Evolutionary conservation across 1,140 invertebrate species (phyloP).

Genomic region (Trichonephila inaurata): DNA sequence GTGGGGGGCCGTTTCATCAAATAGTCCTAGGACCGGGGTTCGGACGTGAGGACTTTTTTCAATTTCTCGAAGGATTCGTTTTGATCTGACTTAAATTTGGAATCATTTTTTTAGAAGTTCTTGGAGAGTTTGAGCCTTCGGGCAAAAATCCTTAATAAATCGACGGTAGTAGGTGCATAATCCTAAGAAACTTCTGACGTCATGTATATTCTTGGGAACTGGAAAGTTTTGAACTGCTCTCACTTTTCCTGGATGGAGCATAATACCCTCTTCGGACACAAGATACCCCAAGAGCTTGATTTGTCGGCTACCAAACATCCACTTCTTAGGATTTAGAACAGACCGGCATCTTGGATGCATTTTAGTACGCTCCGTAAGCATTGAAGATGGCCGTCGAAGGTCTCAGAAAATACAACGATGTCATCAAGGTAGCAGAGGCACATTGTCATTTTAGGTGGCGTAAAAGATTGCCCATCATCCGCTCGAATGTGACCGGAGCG

Average conservation of each 20-base stretch:
- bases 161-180: slow-evolving; percentile 25
- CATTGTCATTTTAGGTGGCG: too few species aligned
- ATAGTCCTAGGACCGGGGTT: background rate
- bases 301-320: background rate
- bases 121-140: background rate
- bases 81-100: background rate
- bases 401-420: too few species aligned
- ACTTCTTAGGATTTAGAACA: slow-evolving; percentile 49
- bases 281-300: background rate
- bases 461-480: too few species aligned
- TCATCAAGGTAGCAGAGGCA: too few species aligned
- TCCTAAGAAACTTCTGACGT: slow-evolving; percentile 45
- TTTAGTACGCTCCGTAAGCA: too few species aligned
- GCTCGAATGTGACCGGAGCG: too few species aligned
- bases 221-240: background rate
- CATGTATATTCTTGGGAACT: background rate
- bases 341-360: background rate
- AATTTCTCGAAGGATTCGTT: background rate
- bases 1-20: background rate
- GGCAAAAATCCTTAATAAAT: background rate
- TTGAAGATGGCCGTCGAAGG: too few species aligned
- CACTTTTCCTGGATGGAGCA: too few species aligned
- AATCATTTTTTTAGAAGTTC: background rate
- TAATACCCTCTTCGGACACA: too few species aligned
- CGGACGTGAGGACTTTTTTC: background rate